phyloP scores from a whole-genome alignment of 2,888 invertebrate species.

The Ernsta delagoae region DNA sequence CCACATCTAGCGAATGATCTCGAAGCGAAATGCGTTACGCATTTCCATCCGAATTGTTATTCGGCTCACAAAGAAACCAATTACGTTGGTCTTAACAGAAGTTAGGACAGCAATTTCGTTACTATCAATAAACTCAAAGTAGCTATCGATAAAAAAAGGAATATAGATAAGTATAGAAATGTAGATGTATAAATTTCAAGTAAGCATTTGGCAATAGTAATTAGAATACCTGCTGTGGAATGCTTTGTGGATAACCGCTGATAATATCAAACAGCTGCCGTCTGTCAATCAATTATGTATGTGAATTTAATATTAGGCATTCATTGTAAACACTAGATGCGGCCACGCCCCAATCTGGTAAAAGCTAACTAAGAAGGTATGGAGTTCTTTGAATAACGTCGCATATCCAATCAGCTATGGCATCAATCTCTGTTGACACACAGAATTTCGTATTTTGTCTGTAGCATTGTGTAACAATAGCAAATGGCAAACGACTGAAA shows the following conservation, averaged over 20 bases:
- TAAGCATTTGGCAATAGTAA: neutral
- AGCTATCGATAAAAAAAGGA: neutral
- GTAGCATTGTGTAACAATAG: slow-evolving; percentile 13
- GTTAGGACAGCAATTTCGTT: slow-evolving; percentile 20
- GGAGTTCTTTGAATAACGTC: slow-evolving; percentile 31
- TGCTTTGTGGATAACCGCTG: slow-evolving; percentile 14
- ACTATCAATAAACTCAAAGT: slow-evolving; percentile 1
- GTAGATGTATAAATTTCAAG: slow-evolving; percentile 1
- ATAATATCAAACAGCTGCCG: slow-evolving; percentile 42
- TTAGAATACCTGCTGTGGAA: slow-evolving; percentile 10
- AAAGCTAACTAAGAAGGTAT: slow-evolving; percentile 54
- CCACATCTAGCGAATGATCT: slow-evolving; percentile 44
- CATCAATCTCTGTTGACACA: slow-evolving; percentile 21
- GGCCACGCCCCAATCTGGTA: slow-evolving; percentile 53
- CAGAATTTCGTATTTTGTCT: slow-evolving; percentile 10
- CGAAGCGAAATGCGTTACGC: slow-evolving; percentile 29
- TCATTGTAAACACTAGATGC: slow-evolving; percentile 43
- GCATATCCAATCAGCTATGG: slow-evolving; percentile 39
- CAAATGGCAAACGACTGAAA: slow-evolving; percentile 16
- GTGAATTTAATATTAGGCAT: slow-evolving; percentile 41
- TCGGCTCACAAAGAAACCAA: slow-evolving; percentile 26
- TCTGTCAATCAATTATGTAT: slow-evolving; percentile 44
- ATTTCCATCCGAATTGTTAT: slow-evolving; percentile 15
- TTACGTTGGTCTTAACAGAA: slow-evolving; percentile 20
- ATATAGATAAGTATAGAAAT: too few species aligned